Base-by-base conservation (phyloP, 2,888 invertebrate genomes). In the Eilema sororculum region DNA sequence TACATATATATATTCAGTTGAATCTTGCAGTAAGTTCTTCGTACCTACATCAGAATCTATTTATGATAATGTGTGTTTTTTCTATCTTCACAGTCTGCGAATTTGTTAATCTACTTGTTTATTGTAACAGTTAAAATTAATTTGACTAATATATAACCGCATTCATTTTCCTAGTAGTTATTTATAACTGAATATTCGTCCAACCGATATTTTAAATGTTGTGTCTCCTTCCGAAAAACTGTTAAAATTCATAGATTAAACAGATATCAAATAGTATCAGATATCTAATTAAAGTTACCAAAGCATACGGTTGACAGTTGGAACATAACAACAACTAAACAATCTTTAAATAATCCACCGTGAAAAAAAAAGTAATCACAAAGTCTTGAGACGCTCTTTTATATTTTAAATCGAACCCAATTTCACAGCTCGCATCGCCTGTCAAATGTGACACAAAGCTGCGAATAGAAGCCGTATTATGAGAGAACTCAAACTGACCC, bases 361-460 rank as follows among this genome's bases (percentile, higher is more conserved):
- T 79, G 72, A 86, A 91, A 90, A 91, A n/a, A 93, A 91, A 88
- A 84, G 86, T 89, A 91, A 91, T 90, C 90, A 87, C 86, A 89
- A 81, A 85, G 87, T 92, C 91, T 93, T 90, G 90, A 93, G 92
- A 91, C 86, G 87, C 82, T 86, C 91, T 88, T 93, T 94, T 93
- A 94, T 91, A 91, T 86, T 90, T 93, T 90, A 91, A 93, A 94
- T 93, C 89, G 91, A 92, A 92, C 91, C 91, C 95, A 92, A 95
- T 95, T 95, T 94, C 93, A 95, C 93, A 92, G 92, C 94, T 94
- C 93, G 89, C 91, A 93, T 90, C 90, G 92, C 93, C 93, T 94
- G 95, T 95, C 95, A 95, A 89, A 90, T 73, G 81, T 91, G 95
- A 95, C 95, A 91, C 86, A 94, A 95, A 95, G 95, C 95, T 89